Base-by-base conservation (phyloP, 2,888 invertebrate species). In the Drosophila lacicola region DNA sequence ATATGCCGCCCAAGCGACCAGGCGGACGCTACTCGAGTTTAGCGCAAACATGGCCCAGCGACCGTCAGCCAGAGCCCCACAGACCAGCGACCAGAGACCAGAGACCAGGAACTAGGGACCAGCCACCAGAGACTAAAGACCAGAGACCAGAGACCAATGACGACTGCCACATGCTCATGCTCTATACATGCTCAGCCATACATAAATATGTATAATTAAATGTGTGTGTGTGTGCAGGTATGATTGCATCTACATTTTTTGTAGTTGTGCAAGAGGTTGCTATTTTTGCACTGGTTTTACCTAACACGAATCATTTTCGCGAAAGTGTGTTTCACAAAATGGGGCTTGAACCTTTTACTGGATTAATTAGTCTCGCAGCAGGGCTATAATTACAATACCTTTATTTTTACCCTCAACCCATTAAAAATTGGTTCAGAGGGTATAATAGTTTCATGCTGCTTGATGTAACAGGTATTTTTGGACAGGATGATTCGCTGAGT, bases 1-100 rank as follows among this genome's bases (percentile, higher is more conserved):
- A 71, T 79, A 79, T 67, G 80, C 25, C 66, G 76, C 63, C 64
- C 50, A 39, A 51, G 56, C 62, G 57, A 29, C 49, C 49, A 41
- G 36, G 33, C 46, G 29, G 49, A 19, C 21, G 21, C 47, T 29
- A 1, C 58, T 46, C 47, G 19, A 51, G 49, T 25, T 45, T 25
- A 49, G 51, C 25, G 58, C 56, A 64, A 76, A 64, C 57, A 74
- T 34, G 49, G 49, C 50, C 39, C 39, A 34, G 29, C 46, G 46
- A 42, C 50, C 64, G 29, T 3, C 60, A 36, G 34, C 11, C 39
- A 8, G 13, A 55, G 14, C 36, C 13, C 5, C n/a, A 39, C 10
- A 42, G 14, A 25, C 34, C 19, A 44, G 61, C 29, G 17, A 37
- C 45, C 47, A 60, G 10, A 45, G 34, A 65, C 55, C 46, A 70